Conservation (phyloP, 1,140 invertebrate species). For the Bacillus rossius region DNA sequence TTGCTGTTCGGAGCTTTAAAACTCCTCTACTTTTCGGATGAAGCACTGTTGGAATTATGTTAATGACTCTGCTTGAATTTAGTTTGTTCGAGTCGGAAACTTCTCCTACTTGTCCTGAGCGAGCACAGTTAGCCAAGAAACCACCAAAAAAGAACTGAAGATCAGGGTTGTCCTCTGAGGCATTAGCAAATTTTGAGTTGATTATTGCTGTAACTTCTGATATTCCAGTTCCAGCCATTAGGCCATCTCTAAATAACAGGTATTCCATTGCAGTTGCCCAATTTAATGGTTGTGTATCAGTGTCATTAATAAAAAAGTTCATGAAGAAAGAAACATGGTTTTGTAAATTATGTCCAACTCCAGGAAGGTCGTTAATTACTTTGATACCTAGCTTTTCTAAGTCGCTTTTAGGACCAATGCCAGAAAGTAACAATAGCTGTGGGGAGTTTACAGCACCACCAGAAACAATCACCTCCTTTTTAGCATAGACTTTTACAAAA, state of each 20-base stretch:
- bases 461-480: too few relatives aligned
- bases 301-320: constrained; percentile 74
- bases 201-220: constrained; percentile 79
- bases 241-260: constrained; percentile 71
- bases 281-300: constrained; percentile 72
- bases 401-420: constrained; percentile 41
- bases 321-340: constrained; percentile 78
- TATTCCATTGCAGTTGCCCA: constrained; percentile 88
- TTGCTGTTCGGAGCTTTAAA: constrained; percentile 59
- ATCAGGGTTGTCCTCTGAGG: constrained; percentile 70
- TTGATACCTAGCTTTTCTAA: constrained; percentile 28
- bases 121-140: constrained; percentile 73
- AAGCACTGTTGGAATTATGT: constrained; percentile 61
- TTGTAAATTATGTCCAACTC: constrained; percentile 83
- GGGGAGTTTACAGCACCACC: constrained; percentile 43
- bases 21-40: constrained; percentile 77
- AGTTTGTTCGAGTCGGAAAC: not conserved
- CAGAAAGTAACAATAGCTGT: constrained; percentile 42
- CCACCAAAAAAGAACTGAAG: constrained; percentile 70
- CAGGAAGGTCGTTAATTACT: constrained; percentile 64
- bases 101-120: constrained; percentile 59
- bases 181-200: constrained; percentile 72
- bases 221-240: constrained; percentile 62
- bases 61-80: constrained; percentile 39
- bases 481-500: too few relatives aligned